Base-by-base conservation (phyloP, 2,888 invertebrate genomes). In the Acronicta alni region DNA sequence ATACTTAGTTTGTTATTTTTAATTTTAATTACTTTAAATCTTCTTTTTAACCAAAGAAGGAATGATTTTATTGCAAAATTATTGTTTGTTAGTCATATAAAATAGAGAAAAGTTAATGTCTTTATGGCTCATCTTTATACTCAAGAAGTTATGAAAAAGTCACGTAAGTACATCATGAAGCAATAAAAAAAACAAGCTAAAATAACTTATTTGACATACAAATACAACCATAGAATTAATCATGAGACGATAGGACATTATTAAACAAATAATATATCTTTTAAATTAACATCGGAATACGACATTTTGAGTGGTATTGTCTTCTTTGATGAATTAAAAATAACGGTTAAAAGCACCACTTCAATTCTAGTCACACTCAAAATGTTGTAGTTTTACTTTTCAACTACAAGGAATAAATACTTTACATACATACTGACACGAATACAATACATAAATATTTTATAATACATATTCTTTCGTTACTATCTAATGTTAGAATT, bases 401-500 rank as follows among this genome's bases (percentile, higher is more conserved):
- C 0, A 0, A 26, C 10, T 7, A 1, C 3, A 26, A 0, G 12
- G 12, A 18, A 49, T 45, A 56, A 55, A 62, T 47, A 69, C n/a
- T 42, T 48, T 3, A 51, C 3, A 18, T 44, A 56, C 17, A 58
- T 54, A 60, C 20, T 41, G 53, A 47, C 42, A 54, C 41, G 20
- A 49, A 45, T 57, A 72, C 26, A 4, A 72, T 61, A 70, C 37
- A 74, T 60, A 66, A 59, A 72, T 72, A 69, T 63, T 58, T 10
- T 53, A 57, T 45, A 48, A 46, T 58, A 57, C 32, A 62, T 60
- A 46, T 55, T 46, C 43, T 59, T 59, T 67, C 32, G 10, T 68
- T 57, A 56, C 59, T 72, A 76, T 69, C 62, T 69, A 72, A 60
- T 18, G 23, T 37, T 35, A 51, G 56, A 72, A 67, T 62, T 52